A percentile compares a stretch with the other conserved stretches of the same genome.
Conservation (phyloP, 2,113 vertebrate species). For the Sturnus vulgaris region DNA sequence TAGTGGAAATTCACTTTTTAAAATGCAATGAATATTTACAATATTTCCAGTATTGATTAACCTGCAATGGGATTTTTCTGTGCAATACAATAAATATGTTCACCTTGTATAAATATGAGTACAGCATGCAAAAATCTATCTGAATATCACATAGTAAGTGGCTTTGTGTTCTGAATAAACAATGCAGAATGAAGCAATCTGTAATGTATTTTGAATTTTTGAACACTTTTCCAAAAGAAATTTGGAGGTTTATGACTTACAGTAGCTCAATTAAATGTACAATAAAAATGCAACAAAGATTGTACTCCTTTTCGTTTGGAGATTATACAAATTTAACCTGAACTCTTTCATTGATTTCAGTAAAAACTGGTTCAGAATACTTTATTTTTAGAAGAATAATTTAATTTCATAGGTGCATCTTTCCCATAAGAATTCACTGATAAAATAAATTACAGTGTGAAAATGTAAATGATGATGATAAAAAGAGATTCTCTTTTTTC, state of each 20-base stretch:
- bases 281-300: neutral
- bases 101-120: neutral
- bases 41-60: neutral
- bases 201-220: neutral
- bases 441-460: neutral
- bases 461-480: neutral
- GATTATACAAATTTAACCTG: neutral
- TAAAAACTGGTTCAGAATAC: neutral
- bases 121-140: neutral
- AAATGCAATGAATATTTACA: neutral
- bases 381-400: neutral
- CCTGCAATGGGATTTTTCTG: neutral
- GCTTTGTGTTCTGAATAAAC: neutral
- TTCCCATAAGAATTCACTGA: neutral
- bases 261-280: neutral
- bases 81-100: neutral
- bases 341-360: neutral
- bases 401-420: neutral
- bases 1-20: neutral
- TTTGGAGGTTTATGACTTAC: neutral
- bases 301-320: neutral
- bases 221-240: neutral
- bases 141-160: neutral
- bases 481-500: neutral
- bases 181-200: neutral